Percentiles rank a stretch among this genome's conserved stretches.
phyloP scores from a whole-genome alignment of 1,140 invertebrate genomes.

The Pomacea maculata region DNA sequence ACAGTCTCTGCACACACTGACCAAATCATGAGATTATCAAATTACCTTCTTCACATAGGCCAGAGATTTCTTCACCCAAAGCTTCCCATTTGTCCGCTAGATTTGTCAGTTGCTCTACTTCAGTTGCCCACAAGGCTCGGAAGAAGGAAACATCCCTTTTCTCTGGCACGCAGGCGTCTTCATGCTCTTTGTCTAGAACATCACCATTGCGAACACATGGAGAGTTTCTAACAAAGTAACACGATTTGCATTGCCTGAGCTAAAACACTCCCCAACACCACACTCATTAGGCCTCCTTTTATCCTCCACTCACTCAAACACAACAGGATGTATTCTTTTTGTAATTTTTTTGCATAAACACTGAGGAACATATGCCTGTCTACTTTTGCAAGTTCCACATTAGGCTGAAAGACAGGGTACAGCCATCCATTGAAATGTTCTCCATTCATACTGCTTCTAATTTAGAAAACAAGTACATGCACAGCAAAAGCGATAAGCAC shows the following conservation, averaged over 20 bases:
- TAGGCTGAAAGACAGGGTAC: too few species aligned
- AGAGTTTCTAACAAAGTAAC: background rate
- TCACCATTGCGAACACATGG: background rate
- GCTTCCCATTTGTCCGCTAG: slow-evolving; percentile 48
- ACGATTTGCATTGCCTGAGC: background rate
- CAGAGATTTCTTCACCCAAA: slow-evolving; percentile 25
- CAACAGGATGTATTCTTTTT: too few species aligned
- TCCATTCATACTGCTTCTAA: too few species aligned
- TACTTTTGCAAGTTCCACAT: too few species aligned
- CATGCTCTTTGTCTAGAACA: too few species aligned
- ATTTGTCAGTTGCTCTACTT: slow-evolving; percentile 43
- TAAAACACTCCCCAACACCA: background rate
- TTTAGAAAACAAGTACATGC: too few species aligned
- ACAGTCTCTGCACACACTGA: background rate
- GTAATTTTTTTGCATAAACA: too few species aligned
- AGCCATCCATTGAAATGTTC: too few species aligned
- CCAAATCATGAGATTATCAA: background rate
- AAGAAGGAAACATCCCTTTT: slow-evolving; percentile 56
- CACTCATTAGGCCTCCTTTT: background rate
- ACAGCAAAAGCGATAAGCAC: background rate
- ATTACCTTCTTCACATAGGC: slow-evolving; percentile 56
- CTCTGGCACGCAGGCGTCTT: background rate
- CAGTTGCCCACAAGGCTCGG: slow-evolving; percentile 41
- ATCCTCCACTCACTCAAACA: background rate
- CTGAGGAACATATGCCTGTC: too few species aligned